Percentiles rank a stretch among this genome's conserved stretches.
phyloP scores from a whole-genome alignment of 2,113 vertebrate genomes.

The Marmota monax region DNA sequence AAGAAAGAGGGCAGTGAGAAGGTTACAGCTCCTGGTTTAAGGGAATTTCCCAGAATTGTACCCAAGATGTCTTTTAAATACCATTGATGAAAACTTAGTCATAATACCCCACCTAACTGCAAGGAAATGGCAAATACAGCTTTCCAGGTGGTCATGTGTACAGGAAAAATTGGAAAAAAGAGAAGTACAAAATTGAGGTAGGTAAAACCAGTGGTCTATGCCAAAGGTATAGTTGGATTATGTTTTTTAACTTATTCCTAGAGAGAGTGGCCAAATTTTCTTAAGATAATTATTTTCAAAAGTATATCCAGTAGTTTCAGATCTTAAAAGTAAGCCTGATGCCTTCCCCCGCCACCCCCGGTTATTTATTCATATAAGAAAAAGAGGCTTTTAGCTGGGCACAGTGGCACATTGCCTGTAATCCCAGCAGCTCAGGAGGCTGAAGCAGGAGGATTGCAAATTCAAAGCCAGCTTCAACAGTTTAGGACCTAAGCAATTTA shows the following conservation, averaged over 20 bases:
- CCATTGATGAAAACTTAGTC: not conserved
- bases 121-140: not conserved
- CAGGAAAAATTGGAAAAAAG: not conserved
- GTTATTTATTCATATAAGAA: conserved; percentile 4
- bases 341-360: no score
- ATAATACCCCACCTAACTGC: not conserved
- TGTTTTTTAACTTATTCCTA: conserved; percentile 14
- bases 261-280: conserved; percentile 39
- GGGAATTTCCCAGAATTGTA: conserved; percentile 2
- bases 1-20: not conserved
- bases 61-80: not conserved
- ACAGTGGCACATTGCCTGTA: not conserved
- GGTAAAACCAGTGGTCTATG: not conserved
- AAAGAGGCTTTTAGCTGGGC: not conserved
- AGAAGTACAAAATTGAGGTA: conserved; percentile 27
- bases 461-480: not conserved
- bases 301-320: not conserved
- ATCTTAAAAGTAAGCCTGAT: conserved; percentile 45
- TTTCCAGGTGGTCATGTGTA: conserved; percentile 10
- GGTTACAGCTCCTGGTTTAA: not conserved
- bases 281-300: not conserved
- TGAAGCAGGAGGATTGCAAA: not conserved
- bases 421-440: not conserved
- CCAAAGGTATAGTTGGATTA: not conserved
- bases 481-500: not conserved